phyloP scores from a whole-genome alignment of 1,140 invertebrate species.

The Sitophilus oryzae region DNA sequence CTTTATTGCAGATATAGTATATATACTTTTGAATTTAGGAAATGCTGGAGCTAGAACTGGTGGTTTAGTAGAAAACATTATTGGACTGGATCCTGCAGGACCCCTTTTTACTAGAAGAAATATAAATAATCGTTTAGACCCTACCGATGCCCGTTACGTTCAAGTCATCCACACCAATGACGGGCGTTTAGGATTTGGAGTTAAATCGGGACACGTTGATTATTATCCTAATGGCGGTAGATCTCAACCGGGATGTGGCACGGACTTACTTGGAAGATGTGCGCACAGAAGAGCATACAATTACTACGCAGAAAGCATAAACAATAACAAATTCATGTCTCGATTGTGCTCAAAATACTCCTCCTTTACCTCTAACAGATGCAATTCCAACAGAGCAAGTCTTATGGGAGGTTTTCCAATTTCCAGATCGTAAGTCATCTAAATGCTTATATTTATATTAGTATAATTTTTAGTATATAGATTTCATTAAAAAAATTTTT shows the following conservation, averaged over 20 bases:
- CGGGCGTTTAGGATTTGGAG: slow-evolving; percentile 53
- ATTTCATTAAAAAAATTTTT: not conserved
- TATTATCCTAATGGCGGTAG: slow-evolving; percentile 65
- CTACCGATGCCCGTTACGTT: slow-evolving; percentile 55
- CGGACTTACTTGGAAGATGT: slow-evolving; percentile 47
- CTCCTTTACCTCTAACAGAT: slow-evolving; percentile 49
- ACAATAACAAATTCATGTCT: slow-evolving; percentile 41
- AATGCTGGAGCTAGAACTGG: slow-evolving; percentile 49
- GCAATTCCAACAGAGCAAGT: slow-evolving; percentile 46
- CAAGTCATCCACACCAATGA: slow-evolving; percentile 60
- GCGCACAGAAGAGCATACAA: slow-evolving; percentile 54
- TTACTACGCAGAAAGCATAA: slow-evolving; percentile 44
- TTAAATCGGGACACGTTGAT: slow-evolving; percentile 60
- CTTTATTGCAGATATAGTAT: not conserved
- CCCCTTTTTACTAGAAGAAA: slow-evolving; percentile 48
- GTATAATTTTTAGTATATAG: too few species aligned
- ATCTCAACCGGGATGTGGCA: slow-evolving; percentile 60
- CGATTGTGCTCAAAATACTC: slow-evolving; percentile 52
- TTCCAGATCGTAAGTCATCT: slow-evolving; percentile 34
- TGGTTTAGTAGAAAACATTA: slow-evolving; percentile 39
- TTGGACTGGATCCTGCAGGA: slow-evolving; percentile 49
- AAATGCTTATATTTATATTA: not conserved
- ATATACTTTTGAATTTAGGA: slow-evolving; percentile 39
- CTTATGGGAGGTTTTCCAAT: slow-evolving; percentile 53
- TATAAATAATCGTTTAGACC: slow-evolving; percentile 51